Base-by-base conservation (phyloP, 2,113 vertebrate species). In the Gymnogyps californianus region DNA sequence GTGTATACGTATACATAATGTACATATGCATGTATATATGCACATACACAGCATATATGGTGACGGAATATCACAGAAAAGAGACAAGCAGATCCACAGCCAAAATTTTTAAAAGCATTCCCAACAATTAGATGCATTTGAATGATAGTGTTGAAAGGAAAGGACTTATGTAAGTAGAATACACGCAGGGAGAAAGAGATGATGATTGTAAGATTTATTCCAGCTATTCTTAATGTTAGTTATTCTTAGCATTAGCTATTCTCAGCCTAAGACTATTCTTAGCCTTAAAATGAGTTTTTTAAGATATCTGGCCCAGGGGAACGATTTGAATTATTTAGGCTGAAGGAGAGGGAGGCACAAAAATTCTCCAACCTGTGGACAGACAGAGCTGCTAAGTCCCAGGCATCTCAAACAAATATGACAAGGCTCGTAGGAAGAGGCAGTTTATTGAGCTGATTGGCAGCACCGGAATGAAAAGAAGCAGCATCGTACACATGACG, bases 191-290 rank as follows among this genome's bases (percentile, higher is more conserved):
- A 57, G 25, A 67, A 71, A 81, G n/a, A 55, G 13, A 58, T 75
- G 7, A 71, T 57, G 69, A 59, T 49, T 49, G 22, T 10, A 91
- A 92, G 55, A 89, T 75, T 82, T 94, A 42, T 91, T 89, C 47
- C 0, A 1, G 57, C 24, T 87, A 76, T 83, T 85, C 77, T 89
- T 83, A 87, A 40, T 26, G 24, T 71, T 67, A 67, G 54, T 69
- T 91, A 87, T 87, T 95, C 87, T 93, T 82, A 87, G 87, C n/a
- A 17, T 49, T 67, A 78, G 69, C 29, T 93, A 91, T 91, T 95
- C 54, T 83, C 95, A 86, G 89, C 13, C 38, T 58, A 85, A 64
- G 57, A 42, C 49, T 94, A 86, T 93, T 91, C 92, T 93, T 93
- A 87, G 82, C 36, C 52, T 31, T 67, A 87, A 94, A 90, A 67